Conservation (phyloP, 1,140 invertebrate species). For the Callitettix versicolor region DNA sequence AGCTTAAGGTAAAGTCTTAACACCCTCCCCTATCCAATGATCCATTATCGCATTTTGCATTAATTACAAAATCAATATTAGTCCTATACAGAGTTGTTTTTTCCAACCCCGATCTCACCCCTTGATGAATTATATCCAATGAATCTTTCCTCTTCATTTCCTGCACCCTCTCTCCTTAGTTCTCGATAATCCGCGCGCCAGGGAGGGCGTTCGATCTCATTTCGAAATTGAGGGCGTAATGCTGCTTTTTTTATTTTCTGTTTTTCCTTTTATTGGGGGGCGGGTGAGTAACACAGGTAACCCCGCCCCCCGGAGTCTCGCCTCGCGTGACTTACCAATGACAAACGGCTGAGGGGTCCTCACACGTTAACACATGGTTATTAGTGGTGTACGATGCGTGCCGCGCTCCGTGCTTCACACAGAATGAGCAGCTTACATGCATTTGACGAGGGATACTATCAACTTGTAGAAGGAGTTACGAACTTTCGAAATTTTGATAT, state of each 20-base stretch:
- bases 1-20: too few relatives aligned
- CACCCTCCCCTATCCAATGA: background rate
- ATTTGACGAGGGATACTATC: too few relatives aligned
- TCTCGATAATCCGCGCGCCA: too few relatives aligned
- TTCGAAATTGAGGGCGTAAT: too few relatives aligned
- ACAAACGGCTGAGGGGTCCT: background rate
- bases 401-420: too few relatives aligned
- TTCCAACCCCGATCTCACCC: background rate
- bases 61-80: conserved; percentile 28
- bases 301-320: background rate
- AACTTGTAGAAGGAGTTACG: too few relatives aligned
- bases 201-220: too few relatives aligned
- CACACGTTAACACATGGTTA: too few relatives aligned
- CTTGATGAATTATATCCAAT: conserved; percentile 23
- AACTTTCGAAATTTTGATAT: too few relatives aligned
- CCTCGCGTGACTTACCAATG: background rate
- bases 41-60: conserved; percentile 26
- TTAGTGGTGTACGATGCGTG: too few relatives aligned
- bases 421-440: too few relatives aligned
- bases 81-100: conserved; percentile 7
- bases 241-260: too few relatives aligned
- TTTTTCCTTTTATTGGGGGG: background rate
- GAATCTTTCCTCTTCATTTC: conserved; percentile 22
- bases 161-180: conserved; percentile 8
- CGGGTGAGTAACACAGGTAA: conserved; percentile 10